Percentiles rank a stretch among this genome's conserved stretches.
phyloP scores from a whole-genome alignment of 1,140 invertebrate species.

The Philotrypesis tridentata region DNA sequence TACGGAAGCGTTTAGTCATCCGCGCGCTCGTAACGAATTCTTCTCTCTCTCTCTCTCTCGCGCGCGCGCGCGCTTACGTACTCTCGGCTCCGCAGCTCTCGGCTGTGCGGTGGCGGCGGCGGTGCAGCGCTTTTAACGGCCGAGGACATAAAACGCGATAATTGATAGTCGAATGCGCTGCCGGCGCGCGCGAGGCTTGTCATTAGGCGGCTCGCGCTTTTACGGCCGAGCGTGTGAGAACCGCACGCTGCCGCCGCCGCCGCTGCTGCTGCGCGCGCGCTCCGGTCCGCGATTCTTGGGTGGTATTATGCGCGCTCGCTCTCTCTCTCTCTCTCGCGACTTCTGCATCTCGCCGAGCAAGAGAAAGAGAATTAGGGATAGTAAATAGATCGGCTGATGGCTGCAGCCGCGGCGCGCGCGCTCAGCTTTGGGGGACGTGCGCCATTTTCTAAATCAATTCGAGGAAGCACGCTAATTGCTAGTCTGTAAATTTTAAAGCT shows the following conservation, averaged over 20 bases:
- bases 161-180: slow-evolving; percentile 60
- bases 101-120: background rate
- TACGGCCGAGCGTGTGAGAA: slow-evolving; percentile 11
- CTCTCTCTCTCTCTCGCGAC: background rate
- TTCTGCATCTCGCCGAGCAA: no score
- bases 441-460: slow-evolving; percentile 27
- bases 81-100: no score
- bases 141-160: slow-evolving; percentile 61
- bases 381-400: background rate
- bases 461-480: background rate
- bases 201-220: slow-evolving; percentile 56
- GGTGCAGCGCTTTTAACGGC: slow-evolving; percentile 32
- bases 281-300: background rate
- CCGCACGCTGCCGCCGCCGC: background rate
- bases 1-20: slow-evolving; percentile 21
- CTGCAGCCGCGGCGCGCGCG: no score
- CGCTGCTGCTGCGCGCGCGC: background rate
- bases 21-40: slow-evolving; percentile 29
- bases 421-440: background rate
- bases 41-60: no score
- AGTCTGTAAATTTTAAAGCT: background rate
- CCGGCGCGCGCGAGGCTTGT: slow-evolving; percentile 52
- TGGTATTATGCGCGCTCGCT: background rate
- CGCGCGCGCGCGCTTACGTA: no score
- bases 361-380: background rate